Evolutionary conservation across 2,797 vertebrate species (phyloP).

Genomic region (Mergus octosetaceus): DNA sequence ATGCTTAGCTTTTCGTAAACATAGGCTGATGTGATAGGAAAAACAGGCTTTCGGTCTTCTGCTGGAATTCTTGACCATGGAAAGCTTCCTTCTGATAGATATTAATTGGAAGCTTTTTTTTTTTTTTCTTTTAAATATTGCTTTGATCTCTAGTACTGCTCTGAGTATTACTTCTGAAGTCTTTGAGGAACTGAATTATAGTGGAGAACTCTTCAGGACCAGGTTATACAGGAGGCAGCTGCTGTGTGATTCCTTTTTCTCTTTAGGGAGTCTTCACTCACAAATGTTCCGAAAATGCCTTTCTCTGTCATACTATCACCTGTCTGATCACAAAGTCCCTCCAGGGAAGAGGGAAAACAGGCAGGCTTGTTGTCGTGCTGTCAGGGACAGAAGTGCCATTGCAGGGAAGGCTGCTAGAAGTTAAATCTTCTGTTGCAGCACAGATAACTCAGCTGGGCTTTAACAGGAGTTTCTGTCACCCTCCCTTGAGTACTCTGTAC

Average conservation of each 20-base stretch:
- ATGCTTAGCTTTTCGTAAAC: neutral
- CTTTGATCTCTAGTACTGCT: neutral
- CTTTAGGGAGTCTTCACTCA: neutral
- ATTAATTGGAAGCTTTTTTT: neutral
- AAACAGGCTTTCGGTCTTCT: neutral
- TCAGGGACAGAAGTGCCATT: neutral
- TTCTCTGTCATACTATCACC: neutral
- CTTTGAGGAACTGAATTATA: neutral
- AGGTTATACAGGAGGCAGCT: neutral
- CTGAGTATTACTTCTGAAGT: neutral
- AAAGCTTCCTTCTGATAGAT: neutral
- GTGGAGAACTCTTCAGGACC: neutral
- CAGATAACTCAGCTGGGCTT: neutral
- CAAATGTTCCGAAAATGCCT: neutral
- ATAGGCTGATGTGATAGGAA: neutral
- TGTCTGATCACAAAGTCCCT: neutral
- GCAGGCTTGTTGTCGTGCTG: neutral
- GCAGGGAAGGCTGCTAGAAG: neutral
- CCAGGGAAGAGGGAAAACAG: neutral
- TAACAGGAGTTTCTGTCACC: neutral
- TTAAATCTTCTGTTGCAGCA: neutral
- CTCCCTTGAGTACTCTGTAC: neutral
- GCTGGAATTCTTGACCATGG: neutral
- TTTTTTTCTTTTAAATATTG: neutral
- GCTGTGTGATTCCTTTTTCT: neutral